Evolutionary conservation across 2,113 vertebrate species (phyloP), one percentile per base, ranked within the genome.

Genomic region (Sorex araneus): DNA sequence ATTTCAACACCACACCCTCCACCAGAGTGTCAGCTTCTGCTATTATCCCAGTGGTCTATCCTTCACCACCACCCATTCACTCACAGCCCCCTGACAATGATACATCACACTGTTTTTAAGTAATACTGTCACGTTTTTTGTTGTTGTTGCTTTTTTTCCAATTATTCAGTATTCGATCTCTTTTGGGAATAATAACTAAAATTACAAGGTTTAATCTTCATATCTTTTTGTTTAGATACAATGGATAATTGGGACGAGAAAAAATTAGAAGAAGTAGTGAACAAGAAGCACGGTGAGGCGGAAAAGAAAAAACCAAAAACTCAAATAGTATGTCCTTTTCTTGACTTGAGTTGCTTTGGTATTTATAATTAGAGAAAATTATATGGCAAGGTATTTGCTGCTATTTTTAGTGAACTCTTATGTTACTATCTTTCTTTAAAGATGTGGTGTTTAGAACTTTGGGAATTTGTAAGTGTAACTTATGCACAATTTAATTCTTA

Each of bases 191-290:
- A 30, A 28, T 74, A 90, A 12, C 23, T 74, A 60, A 47, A 80
- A 34, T 28, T 75, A 57, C 8, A 86, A 3, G 40, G 23, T 57
- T 80, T 84, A 63, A 54, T 94, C 15, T 84, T 76, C 13, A 4
- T 77, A 16, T 84, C 6, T 92, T 40, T 94, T 78, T 96, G 50
- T 93, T 64, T 96, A 99, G 99, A 99, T 97, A 99, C 99, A 10
- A 99, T 99, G 99, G 99, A 99, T 18, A 99, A 98, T 97, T 99
- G 99, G 99, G 99, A 99, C 92, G 99, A 99, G 97, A 99, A 99
- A 98, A 99, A 99, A 93, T 97, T 99, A 97, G 99, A 99, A 96
- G 99, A 99, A 97, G 99, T 99, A 40, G 98, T 99, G 89, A 99
- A 99, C 98, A 99, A 99, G 97, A 99, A 99, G 95, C 99, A 99